phyloP scores from a whole-genome alignment of 2,113 vertebrate genomes.

The Petromus typicus region DNA sequence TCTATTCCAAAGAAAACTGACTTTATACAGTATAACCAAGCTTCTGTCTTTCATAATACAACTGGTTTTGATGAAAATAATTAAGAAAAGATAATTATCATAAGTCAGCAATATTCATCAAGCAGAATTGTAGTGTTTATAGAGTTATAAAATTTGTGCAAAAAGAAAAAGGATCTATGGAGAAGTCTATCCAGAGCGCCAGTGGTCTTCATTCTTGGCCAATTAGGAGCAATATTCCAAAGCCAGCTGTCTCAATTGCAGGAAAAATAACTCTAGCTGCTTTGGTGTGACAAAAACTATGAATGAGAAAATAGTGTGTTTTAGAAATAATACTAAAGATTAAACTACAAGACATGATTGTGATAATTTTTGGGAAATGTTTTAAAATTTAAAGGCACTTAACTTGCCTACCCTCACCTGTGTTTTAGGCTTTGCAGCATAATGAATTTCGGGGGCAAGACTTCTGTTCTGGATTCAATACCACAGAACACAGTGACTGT shows the following conservation, averaged over 20 bases:
- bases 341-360: not conserved
- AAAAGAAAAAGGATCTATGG: too few species aligned
- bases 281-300: not conserved
- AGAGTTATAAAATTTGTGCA: not conserved
- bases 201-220: not conserved
- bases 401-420: not conserved
- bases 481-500: not conserved
- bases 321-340: not conserved
- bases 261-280: not conserved
- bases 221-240: not conserved
- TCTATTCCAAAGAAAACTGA: not conserved
- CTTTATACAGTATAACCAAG: not conserved
- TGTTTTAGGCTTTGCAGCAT: not conserved
- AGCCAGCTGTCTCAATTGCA: not conserved
- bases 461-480: slow-evolving; percentile 81
- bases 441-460: slow-evolving; percentile 87
- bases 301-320: not conserved
- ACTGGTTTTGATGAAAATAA: slow-evolving; percentile 37
- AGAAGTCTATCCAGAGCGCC: too few species aligned
- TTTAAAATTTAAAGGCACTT: not conserved
- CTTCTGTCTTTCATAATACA: not conserved
- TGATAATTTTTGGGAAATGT: not conserved
- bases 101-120: not conserved
- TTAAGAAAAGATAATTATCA: not conserved
- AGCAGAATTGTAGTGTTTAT: not conserved